Conservation (phyloP, 2,797 vertebrate genomes). For the Zalophus californianus region DNA sequence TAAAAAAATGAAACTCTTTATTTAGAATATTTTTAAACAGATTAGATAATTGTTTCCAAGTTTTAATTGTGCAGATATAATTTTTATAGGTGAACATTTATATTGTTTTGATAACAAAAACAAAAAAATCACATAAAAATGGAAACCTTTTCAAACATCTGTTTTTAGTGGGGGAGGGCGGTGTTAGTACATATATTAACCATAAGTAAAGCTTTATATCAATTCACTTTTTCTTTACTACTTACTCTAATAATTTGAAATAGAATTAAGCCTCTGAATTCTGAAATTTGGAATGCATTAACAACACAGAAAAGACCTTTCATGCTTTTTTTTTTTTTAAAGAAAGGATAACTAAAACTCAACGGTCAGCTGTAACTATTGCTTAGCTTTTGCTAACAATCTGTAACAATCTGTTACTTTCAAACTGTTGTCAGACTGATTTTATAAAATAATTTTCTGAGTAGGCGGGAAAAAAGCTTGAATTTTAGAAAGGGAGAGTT, state of each 20-base stretch:
- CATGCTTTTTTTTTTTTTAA: neutral
- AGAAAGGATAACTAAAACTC: neutral
- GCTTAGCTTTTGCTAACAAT: slow-evolving; percentile 4
- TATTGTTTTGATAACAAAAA: neutral
- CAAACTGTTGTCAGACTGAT: slow-evolving; percentile 21
- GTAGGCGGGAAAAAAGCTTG: neutral
- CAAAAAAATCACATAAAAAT: neutral
- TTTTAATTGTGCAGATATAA: slow-evolving; percentile 35
- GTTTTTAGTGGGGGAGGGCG: neutral
- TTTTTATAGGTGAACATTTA: slow-evolving; percentile 39
- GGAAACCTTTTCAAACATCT: slow-evolving; percentile 26
- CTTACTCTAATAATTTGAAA: slow-evolving; percentile 47
- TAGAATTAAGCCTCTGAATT: slow-evolving; percentile 42
- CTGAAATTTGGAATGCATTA: slow-evolving; percentile 34
- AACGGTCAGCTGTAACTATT: neutral
- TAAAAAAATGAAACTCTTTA: slow-evolving; percentile 49
- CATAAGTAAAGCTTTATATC: slow-evolving; percentile 46
- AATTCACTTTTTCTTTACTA: neutral
- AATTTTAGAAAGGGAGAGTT: slow-evolving; percentile 30
- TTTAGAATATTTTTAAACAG: slow-evolving; percentile 48
- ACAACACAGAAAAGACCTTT: neutral
- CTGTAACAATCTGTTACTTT: slow-evolving; percentile 34
- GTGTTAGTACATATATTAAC: neutral
- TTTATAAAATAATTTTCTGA: slow-evolving; percentile 52
- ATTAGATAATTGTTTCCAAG: slow-evolving; percentile 36